These are phyloP conservation scores for Octodon degus DNA, from an alignment of 2,113 vertebrate genomes.

Conservation along the genomic window DNA sequence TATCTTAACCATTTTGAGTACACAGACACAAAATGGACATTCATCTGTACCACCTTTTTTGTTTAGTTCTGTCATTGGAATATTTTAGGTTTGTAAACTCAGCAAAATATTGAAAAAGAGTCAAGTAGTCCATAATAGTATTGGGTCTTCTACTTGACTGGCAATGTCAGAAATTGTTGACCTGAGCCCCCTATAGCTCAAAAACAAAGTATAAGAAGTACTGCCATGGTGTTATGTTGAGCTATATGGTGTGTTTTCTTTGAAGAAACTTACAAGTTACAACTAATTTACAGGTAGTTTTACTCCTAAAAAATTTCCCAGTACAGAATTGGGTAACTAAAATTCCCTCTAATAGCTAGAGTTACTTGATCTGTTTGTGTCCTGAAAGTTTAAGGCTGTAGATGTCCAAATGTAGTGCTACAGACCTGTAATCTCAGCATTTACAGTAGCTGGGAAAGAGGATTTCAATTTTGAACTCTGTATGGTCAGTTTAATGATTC, in stretches of 20 bases:
- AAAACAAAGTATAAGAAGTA: no score
- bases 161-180: no score
- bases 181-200: no score
- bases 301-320: not conserved
- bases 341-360: not conserved
- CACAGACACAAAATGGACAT: no score
- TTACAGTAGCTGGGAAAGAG: not conserved
- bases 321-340: not conserved
- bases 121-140: no score
- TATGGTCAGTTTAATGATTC: not conserved
- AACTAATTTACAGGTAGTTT: not conserved
- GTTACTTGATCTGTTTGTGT: not conserved
- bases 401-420: not conserved
- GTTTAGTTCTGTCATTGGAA: no score
- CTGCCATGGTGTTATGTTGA: no score
- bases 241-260: not conserved
- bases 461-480: not conserved
- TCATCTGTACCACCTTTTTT: no score
- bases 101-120: no score
- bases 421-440: not conserved
- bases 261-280: not conserved
- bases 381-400: not conserved
- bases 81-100: no score
- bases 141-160: no score
- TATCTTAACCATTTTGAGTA: no score